Conservation (phyloP, 2,113 vertebrate genomes). For the Heloderma charlesbogerti region DNA sequence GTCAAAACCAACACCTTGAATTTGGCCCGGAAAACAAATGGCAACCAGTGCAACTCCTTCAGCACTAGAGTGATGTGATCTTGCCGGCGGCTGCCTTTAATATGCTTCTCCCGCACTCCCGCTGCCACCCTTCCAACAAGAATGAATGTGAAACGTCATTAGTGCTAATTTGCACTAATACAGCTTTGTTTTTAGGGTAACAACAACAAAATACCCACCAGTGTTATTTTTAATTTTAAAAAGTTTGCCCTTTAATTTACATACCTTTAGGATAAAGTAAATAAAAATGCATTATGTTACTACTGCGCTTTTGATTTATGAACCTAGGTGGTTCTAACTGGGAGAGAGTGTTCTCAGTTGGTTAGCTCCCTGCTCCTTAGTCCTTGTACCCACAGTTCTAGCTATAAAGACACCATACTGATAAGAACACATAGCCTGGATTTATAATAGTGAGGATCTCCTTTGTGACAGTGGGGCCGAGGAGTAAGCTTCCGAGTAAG, state of each 20-base stretch:
- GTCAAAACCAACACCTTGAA: too few species aligned
- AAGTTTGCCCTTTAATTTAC: constrained; percentile 81
- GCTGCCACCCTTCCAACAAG: constrained; percentile 61
- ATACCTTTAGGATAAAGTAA: constrained; percentile 81
- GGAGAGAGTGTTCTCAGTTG: constrained; percentile 67
- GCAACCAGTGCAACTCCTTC: too few species aligned
- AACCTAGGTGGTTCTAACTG: constrained; percentile 73
- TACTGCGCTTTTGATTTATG: constrained; percentile 77
- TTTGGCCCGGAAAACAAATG: too few species aligned
- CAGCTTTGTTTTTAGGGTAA: constrained; percentile 77
- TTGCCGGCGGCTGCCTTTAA: too few species aligned
- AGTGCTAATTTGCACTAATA: constrained; percentile 71
- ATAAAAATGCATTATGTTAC: constrained; percentile 81
- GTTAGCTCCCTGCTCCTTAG: constrained; percentile 23
- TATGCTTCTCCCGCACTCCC: background rate
- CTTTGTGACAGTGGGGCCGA: constrained; percentile 57
- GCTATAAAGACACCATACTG: constrained; percentile 59
- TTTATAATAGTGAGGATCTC: constrained; percentile 64
- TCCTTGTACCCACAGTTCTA: constrained; percentile 62
- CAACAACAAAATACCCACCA: constrained; percentile 70
- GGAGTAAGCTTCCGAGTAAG: constrained; percentile 61
- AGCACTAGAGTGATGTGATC: too few species aligned
- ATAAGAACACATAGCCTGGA: constrained; percentile 61
- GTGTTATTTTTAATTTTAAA: constrained; percentile 84
- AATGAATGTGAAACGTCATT: constrained; percentile 78